Conservation (phyloP, 1,140 invertebrate genomes). For the Zaprionus africanus region DNA sequence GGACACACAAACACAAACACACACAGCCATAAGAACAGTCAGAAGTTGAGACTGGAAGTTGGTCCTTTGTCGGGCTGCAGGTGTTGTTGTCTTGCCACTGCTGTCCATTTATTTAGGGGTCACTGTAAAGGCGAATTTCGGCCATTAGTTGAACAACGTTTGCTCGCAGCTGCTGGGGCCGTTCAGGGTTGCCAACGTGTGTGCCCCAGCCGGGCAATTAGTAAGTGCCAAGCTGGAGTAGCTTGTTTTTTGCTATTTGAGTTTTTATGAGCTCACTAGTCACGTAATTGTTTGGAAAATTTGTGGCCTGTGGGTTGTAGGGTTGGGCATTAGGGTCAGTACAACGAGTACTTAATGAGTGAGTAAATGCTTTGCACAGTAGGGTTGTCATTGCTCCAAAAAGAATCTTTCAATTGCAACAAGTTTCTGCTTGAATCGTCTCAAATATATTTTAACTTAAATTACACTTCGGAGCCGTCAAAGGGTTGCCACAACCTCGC, state of each 20-base stretch:
- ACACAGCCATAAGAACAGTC: neutral
- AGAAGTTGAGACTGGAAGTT: constrained; percentile 56
- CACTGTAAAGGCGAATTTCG: constrained; percentile 52
- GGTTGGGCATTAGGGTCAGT: neutral
- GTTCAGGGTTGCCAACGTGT: constrained; percentile 23
- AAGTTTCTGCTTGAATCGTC: neutral
- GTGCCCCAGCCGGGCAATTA: constrained; percentile 50
- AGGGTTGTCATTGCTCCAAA: neutral
- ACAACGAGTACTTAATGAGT: constrained; percentile 17
- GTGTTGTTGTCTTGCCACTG: constrained; percentile 35
- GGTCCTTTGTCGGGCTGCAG: constrained; percentile 48
- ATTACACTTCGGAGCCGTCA: neutral
- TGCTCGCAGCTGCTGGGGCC: constrained; percentile 14
- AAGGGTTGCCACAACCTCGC: neutral
- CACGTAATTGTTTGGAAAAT: constrained; percentile 59
- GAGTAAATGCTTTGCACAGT: neutral
- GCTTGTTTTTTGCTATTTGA: constrained; percentile 40
- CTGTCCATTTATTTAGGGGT: constrained; percentile 56
- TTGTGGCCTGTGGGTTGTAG: constrained; percentile 7
- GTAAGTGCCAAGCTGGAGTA: constrained; percentile 32
- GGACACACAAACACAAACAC: constrained; percentile 44
- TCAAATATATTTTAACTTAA: neutral
- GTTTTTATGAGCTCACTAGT: constrained; percentile 53
- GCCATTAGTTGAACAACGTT: constrained; percentile 43
- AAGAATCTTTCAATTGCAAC: neutral